Base-by-base conservation (phyloP, 2,888 invertebrate species). In the Pseudeuparius sepicola region DNA sequence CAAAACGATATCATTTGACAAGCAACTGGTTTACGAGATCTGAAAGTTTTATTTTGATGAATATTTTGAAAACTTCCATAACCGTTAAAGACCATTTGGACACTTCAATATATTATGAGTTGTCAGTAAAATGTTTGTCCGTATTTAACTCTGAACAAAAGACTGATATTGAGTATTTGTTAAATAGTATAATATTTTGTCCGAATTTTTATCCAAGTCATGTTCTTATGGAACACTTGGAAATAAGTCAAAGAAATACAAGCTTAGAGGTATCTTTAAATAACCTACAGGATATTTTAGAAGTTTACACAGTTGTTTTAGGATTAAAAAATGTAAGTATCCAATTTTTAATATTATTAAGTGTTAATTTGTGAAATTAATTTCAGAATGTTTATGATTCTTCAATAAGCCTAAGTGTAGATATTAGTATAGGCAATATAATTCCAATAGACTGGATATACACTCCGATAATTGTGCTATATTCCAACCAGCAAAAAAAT, bases 401-500 rank as follows among this genome's bases (percentile, higher is more conserved):
- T 28, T 35, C 44, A 13, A 31, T 39, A 15, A 41, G 39, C 23
- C 43, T 49, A 26, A 46, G 46, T 26, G 32, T 58, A 4, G 54
- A 57, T 36, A 36, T 49, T 16, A 50, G 44, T 29, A 45, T 51
- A 30, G 71, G 75, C 30, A 73, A 78, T 7, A 71, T 83, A 9
- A 65, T 86, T 44, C 83, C 86, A 0, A 67, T 72, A 31, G 86
- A 87, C 53, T 87, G 87, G 87, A 75, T 83, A 7, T 87, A 82
- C 56, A 65, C 81, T 41, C 84, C 85, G 2, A 68, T 85, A 36
- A 80, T 59, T 62, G 78, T 49, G 78, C 82, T 15, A 60, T 70
- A 36, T 53, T 75, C 34, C 74, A 79, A 50, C 64, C 71, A 31
- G 66, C 66, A 45, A 65, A 68, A 67, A 53, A 63, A 14, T 13